Base-by-base conservation (phyloP, 2,113 vertebrate genomes). In the Phaethornis superciliosus region DNA sequence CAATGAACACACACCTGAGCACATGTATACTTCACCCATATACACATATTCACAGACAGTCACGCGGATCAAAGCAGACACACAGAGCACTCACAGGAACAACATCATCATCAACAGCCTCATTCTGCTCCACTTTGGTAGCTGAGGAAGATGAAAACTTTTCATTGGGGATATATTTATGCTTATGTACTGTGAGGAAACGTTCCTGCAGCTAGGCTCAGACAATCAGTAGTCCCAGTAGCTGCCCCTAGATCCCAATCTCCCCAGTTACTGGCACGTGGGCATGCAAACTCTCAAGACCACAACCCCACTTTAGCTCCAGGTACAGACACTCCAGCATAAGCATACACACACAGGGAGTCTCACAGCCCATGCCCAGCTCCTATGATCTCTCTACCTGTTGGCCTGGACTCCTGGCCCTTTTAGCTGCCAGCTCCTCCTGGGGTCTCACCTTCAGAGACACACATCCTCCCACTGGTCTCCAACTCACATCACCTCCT, bases 391-490 rank as follows among this genome's bases (percentile, higher is more conserved):
- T 37, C 35, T 60, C 44, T 19, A 65, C 26, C 2, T 51, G 27
- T 3, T 81, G 32, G 7, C 21, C 44, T 35, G 14, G 27, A 85
- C 19, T 10, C 10, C 26, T 37, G 17, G 9, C 56, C 17, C 15
- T 40, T 60, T 35, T 22, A 46, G n/a, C 40, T 56, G 14, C 28
- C 28, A 28, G 17, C 3, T 85, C 14, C 7, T 83, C 7, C 74
- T 8, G 2, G 12, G 14, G 7, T 2, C 12, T 33, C 37, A 37
- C 28, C 26, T 8, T 62, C 51, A 90, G 17, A 23, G 8, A 27
- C 27, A 23, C 26, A 10, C 1, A 2, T 47, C 22, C 40, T 55
- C 2, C 4, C 2, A 5, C 14, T 1, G 1, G 15, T 37, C 15
- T 12, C 20, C 44, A 72, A 12, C 10, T 15, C 23, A 56, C 20